Evolutionary conservation across 1,140 invertebrate genomes (phyloP), one percentile per base, ranked within the genome.

Genomic region (Micrasema longulum): DNA sequence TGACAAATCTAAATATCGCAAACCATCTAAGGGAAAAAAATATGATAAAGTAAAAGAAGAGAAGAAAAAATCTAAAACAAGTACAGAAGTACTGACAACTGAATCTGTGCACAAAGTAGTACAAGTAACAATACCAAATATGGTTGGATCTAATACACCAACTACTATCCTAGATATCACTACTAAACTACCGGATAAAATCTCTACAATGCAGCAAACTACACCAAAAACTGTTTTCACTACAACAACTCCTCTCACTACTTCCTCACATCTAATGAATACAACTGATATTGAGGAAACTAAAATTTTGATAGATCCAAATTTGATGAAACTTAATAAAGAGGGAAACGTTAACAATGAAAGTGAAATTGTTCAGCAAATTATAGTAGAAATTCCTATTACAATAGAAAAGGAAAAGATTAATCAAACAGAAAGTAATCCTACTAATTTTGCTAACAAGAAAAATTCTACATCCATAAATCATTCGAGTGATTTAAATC

Each of bases 51-150:
- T 38, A 26, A 76, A 73, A 57, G 75, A 76, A 72, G 78, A 67
- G 50, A 75, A 76, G 77, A 78, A 71, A 63, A 75, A 65, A 53
- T 65, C 64, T 63, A 77, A 76, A 72, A 72, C 71, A 10, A 47
- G 63, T 52, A 64, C 73, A 53, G 52, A 57, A 38, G 62, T 60
- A 23, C 38, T 77, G 12, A 71, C 76, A 22, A 69, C 79, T 3
- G 79, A 78, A 52, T 71, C 78, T 1, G 79, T 72, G 60, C 81
- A 83, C 55, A 82, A 84, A 80, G 76, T 82, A 35, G 78, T 83
- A 7, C 79, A 81, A 77, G 81, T 82, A 35, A 82, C 80, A 45
- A 77, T 81, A 43, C 73, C 80, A 35, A 72, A 77, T 65, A 77
- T 82, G n/a, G 67, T 67, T 50, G 76, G 78, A 45, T 77, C 76